Base-by-base conservation (phyloP, 2,888 invertebrate species). In the Sabatieria punctata region DNA sequence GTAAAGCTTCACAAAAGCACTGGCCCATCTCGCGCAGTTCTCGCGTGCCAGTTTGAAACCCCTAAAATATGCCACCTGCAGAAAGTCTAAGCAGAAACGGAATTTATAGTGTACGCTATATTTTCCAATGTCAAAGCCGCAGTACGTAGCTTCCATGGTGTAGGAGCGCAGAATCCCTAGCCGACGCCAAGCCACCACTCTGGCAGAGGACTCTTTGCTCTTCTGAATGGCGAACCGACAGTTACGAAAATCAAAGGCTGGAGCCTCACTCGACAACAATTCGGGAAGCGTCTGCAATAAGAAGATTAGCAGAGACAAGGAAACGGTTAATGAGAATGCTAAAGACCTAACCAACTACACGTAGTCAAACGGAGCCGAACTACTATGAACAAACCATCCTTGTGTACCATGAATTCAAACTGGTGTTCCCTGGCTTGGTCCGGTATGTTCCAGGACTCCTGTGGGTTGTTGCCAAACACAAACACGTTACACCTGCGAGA, bases 401-500 rank as follows among this genome's bases (percentile, higher is more conserved):
- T n/a, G n/a, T n/a, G 30, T 8, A 30, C 30, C 30, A 30, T 30
- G 15, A 22, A 22, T 25, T 47, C 44, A 23, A 27, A 46, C 23
- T 48, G 46, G 22, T 43, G 41, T 44, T 55, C 55, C 21, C 50
- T 51, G 35, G 49, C 41, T 46, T 54, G 54, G 46, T 51, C 54
- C 18, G 54, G 46, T 43, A 46, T 47, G 47, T 57, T 54, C 56
- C 60, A 58, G 15, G 60, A 58, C 42, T 57, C 55, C 39, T 56
- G 54, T 15, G 71, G 68, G 57, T 68, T 80, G 68, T 93, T 93
- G 56, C 93, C 93, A 65, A 89, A 95, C 62, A 91, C 79, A 68
- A 95, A 95, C 60, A 89, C 80, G 67, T 93, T 93, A 70, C 89
- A 85, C 66, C 81, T 82, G 53, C 89, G 74, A 23, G 91, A 91